These are phyloP conservation scores for Anastrepha obliqua DNA, from an alignment of 1,140 invertebrate species.

Conservation along the genomic window DNA sequence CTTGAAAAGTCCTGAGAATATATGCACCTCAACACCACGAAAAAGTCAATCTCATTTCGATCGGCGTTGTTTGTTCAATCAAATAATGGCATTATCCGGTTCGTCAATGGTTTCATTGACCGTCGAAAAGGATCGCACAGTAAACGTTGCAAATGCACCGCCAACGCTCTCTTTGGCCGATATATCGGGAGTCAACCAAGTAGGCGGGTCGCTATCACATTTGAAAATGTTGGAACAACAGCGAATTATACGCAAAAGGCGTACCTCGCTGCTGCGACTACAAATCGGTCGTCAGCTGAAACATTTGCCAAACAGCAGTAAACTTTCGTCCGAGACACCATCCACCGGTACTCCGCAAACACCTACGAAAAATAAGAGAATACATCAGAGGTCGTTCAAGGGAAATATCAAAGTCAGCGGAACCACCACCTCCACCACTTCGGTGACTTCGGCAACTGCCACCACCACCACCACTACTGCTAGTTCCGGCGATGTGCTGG, in stretches of 20 bases:
- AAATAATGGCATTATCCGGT: slow-evolving; percentile 49
- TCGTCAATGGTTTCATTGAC: slow-evolving; percentile 17
- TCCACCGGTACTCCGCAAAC: slow-evolving; percentile 16
- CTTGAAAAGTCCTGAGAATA: slow-evolving; percentile 2
- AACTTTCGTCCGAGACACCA: slow-evolving; percentile 25
- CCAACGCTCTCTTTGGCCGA: slow-evolving; percentile 37
- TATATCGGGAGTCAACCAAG: neutral
- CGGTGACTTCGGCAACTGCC: slow-evolving; percentile 15
- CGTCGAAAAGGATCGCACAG: neutral
- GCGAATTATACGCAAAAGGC: neutral
- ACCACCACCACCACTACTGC: slow-evolving; percentile 17
- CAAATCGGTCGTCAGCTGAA: slow-evolving; percentile 37
- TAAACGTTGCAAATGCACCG: neutral
- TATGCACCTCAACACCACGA: slow-evolving; percentile 67
- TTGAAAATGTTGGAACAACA: slow-evolving; percentile 43
- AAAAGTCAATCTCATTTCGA: slow-evolving; percentile 66
- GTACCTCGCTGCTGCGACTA: neutral
- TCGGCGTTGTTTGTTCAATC: slow-evolving; percentile 60
- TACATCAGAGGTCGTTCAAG: neutral
- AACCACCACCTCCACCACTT: neutral
- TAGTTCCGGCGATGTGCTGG: slow-evolving; percentile 33
- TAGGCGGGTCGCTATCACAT: neutral
- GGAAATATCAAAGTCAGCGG: neutral
- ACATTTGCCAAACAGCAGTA: slow-evolving; percentile 49
- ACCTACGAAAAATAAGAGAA: neutral